Evolutionary conservation across 2,113 vertebrate species (phyloP).

Genomic region (Brachyistius frenatus): DNA sequence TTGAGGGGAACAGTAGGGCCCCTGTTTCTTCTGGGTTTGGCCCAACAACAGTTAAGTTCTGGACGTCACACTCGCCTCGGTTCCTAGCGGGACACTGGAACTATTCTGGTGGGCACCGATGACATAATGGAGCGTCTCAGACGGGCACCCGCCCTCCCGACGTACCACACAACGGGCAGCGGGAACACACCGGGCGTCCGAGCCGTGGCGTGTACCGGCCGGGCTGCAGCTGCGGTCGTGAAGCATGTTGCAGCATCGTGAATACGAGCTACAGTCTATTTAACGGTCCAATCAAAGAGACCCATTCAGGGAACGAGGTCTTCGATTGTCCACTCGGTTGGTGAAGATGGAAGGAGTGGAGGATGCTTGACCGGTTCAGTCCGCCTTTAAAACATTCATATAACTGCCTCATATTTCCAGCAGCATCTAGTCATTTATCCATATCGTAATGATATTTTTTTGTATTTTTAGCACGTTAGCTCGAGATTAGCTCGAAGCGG

Average conservation of each 20-base stretch:
- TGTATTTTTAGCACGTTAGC: no score
- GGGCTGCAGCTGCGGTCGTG: conserved; percentile 47
- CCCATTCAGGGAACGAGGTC: background rate
- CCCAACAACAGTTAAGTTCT: conserved; percentile 72
- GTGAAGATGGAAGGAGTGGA: background rate
- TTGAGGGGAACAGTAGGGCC: conserved; percentile 78
- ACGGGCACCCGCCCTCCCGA: conserved; percentile 43
- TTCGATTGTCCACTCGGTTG: background rate
- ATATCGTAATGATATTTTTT: no score
- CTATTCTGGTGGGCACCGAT: conserved; percentile 78
- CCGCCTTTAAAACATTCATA: no score
- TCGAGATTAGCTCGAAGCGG: no score
- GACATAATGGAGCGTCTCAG: conserved; percentile 78
- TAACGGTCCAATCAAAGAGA: background rate
- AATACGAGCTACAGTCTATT: background rate
- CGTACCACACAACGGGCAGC: conserved; percentile 17
- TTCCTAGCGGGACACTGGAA: conserved; percentile 70
- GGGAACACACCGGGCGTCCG: conserved; percentile 57
- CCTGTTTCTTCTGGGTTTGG: conserved; percentile 81
- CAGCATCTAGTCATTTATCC: no score
- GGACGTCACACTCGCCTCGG: conserved; percentile 76
- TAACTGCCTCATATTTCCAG: no score
- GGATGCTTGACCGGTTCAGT: no score
- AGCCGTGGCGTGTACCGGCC: background rate
- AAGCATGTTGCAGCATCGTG: conserved; percentile 8